phyloP scores from a whole-genome alignment of 2,113 vertebrate genomes.

The Pachyramphus minor region DNA sequence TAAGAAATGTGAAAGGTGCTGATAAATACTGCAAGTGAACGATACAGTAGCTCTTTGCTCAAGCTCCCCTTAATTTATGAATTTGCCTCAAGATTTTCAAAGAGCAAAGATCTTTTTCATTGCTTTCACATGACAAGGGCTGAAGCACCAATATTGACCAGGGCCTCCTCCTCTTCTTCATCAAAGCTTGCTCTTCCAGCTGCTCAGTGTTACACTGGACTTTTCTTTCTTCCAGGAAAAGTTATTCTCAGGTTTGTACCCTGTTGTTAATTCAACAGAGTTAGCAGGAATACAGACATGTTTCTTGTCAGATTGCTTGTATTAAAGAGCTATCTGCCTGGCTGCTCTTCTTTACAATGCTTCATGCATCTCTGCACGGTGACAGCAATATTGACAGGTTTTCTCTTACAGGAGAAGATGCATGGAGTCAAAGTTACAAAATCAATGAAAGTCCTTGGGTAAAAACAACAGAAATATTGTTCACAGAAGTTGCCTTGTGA shows the following conservation, averaged over 20 bases:
- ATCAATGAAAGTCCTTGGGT: not conserved
- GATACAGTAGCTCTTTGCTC: conserved; percentile 8
- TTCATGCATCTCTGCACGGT: not conserved
- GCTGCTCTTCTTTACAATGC: not conserved
- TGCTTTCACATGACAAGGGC: not conserved
- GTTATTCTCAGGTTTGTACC: not conserved
- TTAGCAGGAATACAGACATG: not conserved
- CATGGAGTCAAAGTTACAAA: not conserved
- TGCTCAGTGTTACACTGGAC: not conserved
- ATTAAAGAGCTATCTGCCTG: not conserved
- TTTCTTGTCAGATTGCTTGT: not conserved
- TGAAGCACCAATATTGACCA: not conserved
- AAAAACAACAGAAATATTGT: not conserved
- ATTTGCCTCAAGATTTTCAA: not conserved
- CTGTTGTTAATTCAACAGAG: not conserved
- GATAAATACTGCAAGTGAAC: conserved; percentile 46
- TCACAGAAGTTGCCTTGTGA: not conserved
- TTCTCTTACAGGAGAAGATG: not conserved
- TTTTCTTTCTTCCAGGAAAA: not conserved
- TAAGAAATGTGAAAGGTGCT: conserved; percentile 39
- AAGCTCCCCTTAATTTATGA: fast-evolving
- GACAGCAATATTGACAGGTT: not conserved
- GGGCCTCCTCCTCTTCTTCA: not conserved
- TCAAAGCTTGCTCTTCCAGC: not conserved
- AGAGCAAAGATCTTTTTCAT: not conserved